Conservation (phyloP, 37 sponge, comb jelly and placozoan genomes). For the Tethya wilhelma region DNA sequence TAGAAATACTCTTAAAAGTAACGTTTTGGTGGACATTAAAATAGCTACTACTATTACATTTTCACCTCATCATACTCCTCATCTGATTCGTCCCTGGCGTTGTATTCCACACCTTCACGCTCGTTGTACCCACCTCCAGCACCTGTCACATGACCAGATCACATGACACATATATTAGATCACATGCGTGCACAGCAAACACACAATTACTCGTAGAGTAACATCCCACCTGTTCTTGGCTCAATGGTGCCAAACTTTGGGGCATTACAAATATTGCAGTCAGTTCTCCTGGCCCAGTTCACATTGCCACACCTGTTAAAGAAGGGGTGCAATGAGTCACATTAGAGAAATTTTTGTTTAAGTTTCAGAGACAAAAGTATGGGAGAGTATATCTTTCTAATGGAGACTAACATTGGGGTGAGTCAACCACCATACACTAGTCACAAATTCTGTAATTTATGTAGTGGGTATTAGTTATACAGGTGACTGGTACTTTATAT, state of each 20-base stretch:
- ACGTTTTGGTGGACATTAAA: no score
- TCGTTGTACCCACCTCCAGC: slow-evolving; percentile 97
- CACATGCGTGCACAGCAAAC: not conserved
- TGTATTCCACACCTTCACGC: slow-evolving; percentile 91
- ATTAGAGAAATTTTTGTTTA: no score
- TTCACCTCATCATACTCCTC: slow-evolving; percentile 96
- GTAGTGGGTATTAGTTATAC: no score
- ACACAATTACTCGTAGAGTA: not conserved
- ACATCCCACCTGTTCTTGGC: slow-evolving; percentile 81
- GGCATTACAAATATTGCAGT: slow-evolving; percentile 91
- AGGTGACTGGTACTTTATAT: no score
- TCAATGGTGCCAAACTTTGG: slow-evolving; percentile 96
- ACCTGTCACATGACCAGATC: slow-evolving; percentile 48
- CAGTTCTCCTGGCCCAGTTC: slow-evolving; percentile 96
- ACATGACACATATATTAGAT: not conserved
- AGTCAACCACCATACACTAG: no score
- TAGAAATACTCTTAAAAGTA: no score
- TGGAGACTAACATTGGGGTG: no score
- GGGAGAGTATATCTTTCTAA: no score
- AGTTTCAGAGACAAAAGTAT: no score
- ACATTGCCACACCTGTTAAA: slow-evolving; percentile 98
- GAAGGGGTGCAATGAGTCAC: no score
- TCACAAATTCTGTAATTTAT: no score
- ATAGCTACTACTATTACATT: not conserved
- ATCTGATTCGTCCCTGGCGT: slow-evolving; percentile 87